A percentile compares a stretch with the other conserved stretches of the same genome.
These are phyloP conservation scores for Cladorhizidae sp. DNA, from an alignment of 37 sponge, comb jelly and placozoan species.

Conservation along the genomic window DNA sequence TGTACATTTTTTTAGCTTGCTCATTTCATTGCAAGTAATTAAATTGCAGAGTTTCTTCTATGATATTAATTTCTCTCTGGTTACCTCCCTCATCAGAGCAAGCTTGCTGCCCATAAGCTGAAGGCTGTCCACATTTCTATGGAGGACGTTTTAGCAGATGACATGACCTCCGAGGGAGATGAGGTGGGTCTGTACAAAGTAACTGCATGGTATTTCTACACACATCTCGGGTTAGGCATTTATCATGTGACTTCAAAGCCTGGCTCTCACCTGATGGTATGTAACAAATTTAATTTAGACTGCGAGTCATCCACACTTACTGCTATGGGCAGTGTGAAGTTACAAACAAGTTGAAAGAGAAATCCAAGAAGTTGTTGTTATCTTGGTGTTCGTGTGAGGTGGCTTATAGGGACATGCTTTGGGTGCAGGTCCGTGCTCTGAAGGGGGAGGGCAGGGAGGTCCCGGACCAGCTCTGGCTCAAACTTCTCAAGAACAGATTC, in stretches of 20 bases:
- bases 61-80: neutral
- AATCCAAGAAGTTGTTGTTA: too few relatives aligned
- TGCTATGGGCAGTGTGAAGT: too few relatives aligned
- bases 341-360: too few relatives aligned
- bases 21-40: too few relatives aligned
- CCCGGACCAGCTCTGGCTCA: slow-evolving; percentile 34
- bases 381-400: neutral
- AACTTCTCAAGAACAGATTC: slow-evolving; percentile 42
- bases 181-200: slow-evolving; percentile 9
- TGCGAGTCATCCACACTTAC: too few relatives aligned
- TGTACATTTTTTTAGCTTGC: too few relatives aligned
- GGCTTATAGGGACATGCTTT: neutral
- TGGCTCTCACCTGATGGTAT: too few relatives aligned
- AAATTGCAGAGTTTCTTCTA: too few relatives aligned
- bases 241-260: too few relatives aligned
- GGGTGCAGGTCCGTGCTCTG: neutral
- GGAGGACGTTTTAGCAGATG: slow-evolving; percentile 27
- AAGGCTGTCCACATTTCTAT: slow-evolving; percentile 67
- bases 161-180: slow-evolving; percentile 11
- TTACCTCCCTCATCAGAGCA: slow-evolving; percentile 46
- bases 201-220: too few relatives aligned
- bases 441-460: slow-evolving; percentile 21
- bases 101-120: slow-evolving; percentile 58
- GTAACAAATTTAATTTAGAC: too few relatives aligned
- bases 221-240: too few relatives aligned